phyloP scores from a whole-genome alignment of 2,113 vertebrate species.

The Miniopterus natalensis region DNA sequence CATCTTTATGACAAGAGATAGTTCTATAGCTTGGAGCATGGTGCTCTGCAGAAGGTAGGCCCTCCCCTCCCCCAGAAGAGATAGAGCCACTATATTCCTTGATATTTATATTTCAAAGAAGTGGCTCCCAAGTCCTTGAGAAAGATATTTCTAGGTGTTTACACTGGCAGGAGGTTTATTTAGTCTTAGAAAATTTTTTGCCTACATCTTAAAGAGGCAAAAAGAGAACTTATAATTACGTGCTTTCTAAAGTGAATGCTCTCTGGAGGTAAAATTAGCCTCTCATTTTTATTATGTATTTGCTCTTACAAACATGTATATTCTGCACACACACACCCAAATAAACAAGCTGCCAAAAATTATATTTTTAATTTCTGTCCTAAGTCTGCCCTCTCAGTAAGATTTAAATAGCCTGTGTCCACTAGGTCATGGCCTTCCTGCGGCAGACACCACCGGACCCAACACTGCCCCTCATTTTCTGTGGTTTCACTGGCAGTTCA shows the following conservation, averaged over 20 bases:
- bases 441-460: too few relatives aligned
- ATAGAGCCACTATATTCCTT: accelerated
- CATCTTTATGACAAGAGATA: not conserved
- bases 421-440: not conserved
- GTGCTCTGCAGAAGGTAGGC: not conserved
- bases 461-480: not conserved
- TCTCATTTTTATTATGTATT: not conserved
- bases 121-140: not conserved
- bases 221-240: not conserved
- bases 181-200: not conserved
- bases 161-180: not conserved
- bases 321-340: not conserved
- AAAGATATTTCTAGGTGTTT: not conserved
- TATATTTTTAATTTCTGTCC: not conserved
- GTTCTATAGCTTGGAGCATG: not conserved
- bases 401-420: not conserved
- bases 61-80: not conserved
- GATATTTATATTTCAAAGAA: not conserved
- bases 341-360: not conserved
- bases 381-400: not conserved
- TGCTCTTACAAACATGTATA: not conserved
- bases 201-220: not conserved
- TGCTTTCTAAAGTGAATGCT: not conserved
- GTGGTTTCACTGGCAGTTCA: not conserved
- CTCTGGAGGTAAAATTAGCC: not conserved